Percentiles rank a stretch among this genome's conserved stretches.
These are phyloP conservation scores for Mormyrops attenuatus DNA, from an alignment of 2,797 vertebrate genomes.

Conservation along the genomic window DNA sequence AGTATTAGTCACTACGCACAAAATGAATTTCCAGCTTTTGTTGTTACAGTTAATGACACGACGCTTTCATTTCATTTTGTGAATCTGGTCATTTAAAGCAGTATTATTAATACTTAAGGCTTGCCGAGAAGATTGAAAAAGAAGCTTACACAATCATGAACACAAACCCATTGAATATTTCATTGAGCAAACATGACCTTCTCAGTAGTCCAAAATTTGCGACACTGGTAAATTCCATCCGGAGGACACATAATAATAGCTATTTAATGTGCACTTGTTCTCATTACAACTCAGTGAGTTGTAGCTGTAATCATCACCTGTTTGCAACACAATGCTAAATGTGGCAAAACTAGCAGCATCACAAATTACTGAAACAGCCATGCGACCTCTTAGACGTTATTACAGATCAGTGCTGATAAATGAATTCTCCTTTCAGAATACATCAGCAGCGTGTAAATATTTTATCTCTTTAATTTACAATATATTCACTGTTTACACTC, in stretches of 20 bases:
- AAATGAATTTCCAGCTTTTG: not conserved
- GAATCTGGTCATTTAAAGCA: not conserved
- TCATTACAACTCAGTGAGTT: not conserved
- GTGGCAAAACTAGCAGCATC: not conserved
- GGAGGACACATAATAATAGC: not conserved
- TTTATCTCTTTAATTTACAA: not conserved
- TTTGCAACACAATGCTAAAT: not conserved
- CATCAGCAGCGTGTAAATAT: not conserved
- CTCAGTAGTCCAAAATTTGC: not conserved
- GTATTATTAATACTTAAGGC: not conserved
- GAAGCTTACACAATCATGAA: not conserved
- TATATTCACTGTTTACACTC: not conserved
- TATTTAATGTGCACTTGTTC: not conserved
- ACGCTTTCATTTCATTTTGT: not conserved
- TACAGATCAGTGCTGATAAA: not conserved
- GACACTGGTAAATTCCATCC: not conserved
- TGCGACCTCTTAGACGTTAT: not conserved
- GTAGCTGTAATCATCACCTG: not conserved
- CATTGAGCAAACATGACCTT: not conserved
- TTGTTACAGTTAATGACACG: not conserved
- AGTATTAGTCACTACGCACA: constrained; percentile 8
- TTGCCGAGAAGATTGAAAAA: not conserved
- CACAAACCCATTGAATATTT: not conserved
- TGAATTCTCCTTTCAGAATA: not conserved
- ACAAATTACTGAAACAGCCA: not conserved